phyloP scores from a whole-genome alignment of 1,140 invertebrate species.

The Laodelphax striatellus region DNA sequence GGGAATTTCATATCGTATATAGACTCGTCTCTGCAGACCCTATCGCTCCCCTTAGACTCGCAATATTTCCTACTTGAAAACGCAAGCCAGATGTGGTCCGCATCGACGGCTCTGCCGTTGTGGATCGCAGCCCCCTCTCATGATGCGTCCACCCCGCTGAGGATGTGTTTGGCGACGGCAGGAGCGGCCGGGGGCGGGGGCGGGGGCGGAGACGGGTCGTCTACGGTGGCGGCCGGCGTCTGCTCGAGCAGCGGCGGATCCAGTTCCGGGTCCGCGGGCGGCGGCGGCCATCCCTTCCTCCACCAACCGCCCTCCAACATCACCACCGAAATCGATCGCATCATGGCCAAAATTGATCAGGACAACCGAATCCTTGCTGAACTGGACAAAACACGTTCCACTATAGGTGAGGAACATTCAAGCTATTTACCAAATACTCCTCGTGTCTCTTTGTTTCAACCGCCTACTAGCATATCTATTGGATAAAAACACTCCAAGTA shows the following conservation, averaged over 20 bases:
- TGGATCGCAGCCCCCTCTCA: not conserved
- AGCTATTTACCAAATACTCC: not conserved
- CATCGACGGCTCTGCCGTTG: constrained; percentile 6
- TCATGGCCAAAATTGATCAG: constrained; percentile 91
- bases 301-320: constrained; percentile 9
- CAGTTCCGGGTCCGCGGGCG: constrained; percentile 9
- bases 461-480: too few species aligned
- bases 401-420: constrained; percentile 24
- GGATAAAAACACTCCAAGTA: too few species aligned
- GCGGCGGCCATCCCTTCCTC: not conserved
- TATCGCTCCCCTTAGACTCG: constrained; percentile 4
- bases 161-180: constrained; percentile 10
- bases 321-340: constrained; percentile 66
- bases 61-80: constrained; percentile 11
- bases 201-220: too few species aligned
- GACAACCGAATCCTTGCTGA: constrained; percentile 75
- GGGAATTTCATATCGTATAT: constrained; percentile 11
- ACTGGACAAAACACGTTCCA: constrained; percentile 65
- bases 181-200: not conserved
- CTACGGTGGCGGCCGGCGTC: constrained; percentile 1
- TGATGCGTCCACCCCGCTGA: constrained; percentile 5
- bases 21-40: constrained; percentile 1
- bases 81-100: constrained; percentile 6
- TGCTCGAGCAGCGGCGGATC: constrained; percentile 9
- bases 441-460: too few species aligned